phyloP scores from a whole-genome alignment of 1,140 invertebrate species.

The Procambarus clarkii region DNA sequence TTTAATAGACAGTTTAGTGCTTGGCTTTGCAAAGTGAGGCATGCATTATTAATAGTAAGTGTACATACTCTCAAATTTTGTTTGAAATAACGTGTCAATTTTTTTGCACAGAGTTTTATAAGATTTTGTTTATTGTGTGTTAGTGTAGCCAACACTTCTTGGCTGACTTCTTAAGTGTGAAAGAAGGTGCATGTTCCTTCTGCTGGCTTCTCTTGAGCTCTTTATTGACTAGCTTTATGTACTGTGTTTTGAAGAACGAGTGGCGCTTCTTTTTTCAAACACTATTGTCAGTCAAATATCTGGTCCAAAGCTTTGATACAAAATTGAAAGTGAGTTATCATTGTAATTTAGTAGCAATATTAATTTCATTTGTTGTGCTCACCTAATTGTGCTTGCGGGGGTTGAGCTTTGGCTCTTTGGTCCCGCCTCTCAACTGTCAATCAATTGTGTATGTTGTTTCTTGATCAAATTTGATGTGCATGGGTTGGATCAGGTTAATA shows the following conservation, averaged over 20 bases:
- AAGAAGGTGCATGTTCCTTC: background rate
- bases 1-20: background rate
- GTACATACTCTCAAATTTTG: no score
- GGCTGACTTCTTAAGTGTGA: background rate
- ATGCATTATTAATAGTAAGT: background rate
- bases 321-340: background rate
- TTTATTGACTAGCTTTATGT: background rate
- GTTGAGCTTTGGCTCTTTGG: no score
- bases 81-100: no score
- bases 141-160: background rate
- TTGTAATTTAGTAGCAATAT: background rate
- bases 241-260: background rate
- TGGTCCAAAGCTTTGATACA: background rate
- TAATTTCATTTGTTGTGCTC: no score
- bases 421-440: no score
- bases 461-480: no score
- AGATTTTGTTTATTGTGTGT: background rate
- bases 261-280: background rate
- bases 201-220: background rate
- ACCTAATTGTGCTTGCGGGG: no score
- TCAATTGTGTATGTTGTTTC: no score
- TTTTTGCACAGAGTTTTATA: no score
- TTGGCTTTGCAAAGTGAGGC: background rate
- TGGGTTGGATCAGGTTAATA: no score
- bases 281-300: background rate